Evolutionary conservation across 2,797 vertebrate genomes (phyloP).

Genomic region (Acipenser ruthenus): DNA sequence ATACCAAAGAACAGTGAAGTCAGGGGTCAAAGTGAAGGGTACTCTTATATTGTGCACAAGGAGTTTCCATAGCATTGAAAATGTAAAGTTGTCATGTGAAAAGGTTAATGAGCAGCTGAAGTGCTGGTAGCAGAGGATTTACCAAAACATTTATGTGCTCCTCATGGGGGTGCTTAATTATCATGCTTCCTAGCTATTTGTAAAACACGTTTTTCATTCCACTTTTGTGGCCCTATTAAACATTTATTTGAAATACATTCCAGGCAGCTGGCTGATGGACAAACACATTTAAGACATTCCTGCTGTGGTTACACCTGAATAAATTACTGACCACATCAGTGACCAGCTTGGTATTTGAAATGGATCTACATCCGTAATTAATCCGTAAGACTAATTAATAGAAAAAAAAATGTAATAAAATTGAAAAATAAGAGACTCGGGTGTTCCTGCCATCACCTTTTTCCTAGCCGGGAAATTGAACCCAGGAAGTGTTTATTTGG

Average conservation of each 20-base stretch:
- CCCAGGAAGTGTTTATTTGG: constrained; percentile 9
- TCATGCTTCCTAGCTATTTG: neutral
- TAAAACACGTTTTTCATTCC: neutral
- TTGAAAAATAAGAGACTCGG: constrained; percentile 5
- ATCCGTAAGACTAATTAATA: constrained; percentile 5
- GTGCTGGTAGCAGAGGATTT: too few relatives aligned
- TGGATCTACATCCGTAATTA: constrained; percentile 2
- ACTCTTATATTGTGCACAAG: too few relatives aligned
- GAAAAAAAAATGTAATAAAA: neutral
- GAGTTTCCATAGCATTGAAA: too few relatives aligned
- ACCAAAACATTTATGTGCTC: too few relatives aligned
- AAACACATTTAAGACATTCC: neutral
- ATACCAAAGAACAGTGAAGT: too few relatives aligned
- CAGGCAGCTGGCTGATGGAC: neutral
- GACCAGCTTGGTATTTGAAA: constrained; percentile 3
- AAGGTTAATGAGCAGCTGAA: too few relatives aligned
- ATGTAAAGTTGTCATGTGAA: too few relatives aligned
- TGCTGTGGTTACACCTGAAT: constrained; percentile 12
- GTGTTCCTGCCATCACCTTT: neutral
- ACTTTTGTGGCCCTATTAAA: neutral
- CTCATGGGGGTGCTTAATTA: too few relatives aligned
- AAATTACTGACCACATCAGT: constrained; percentile 2
- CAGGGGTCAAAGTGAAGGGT: too few relatives aligned
- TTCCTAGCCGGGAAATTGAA: neutral
- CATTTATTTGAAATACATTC: neutral